Evolutionary conservation across 1,140 invertebrate species (phyloP), one percentile per base, ranked within the genome.

Genomic region (Batillaria attramentaria): DNA sequence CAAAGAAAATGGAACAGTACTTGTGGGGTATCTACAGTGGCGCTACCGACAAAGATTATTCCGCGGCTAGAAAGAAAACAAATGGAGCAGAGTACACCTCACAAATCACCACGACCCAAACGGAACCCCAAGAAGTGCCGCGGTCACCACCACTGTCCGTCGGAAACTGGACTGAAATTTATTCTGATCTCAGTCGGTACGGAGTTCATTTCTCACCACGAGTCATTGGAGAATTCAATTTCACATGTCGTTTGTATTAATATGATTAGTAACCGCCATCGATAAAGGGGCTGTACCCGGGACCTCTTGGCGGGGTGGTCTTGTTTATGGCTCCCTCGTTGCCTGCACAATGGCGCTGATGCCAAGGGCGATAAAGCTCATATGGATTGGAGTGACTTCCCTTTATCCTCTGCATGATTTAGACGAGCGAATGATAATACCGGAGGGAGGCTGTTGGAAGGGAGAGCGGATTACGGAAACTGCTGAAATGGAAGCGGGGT

Each of bases 291-390:
- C 24, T 1, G 6, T 39, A 13, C 39, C 41, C 41, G 2, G 37
- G 28, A 41, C 10, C 16, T 10, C 18, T 24, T 37, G 37, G 37
- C 41, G 37, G 68, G 37, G 37, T 24, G 24, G 24, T 28, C 41
- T 20, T 24, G 37, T 42, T 42, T 42, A 41, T 42, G 41, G 68
- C 39, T 41, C 68, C n/a, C 24, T n/a, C 37, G 37, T 18, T n/a
- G 37, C 41, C 39, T 20, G 24, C 31, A 70, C 39, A 1, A 70
- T 28, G 37, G 35, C 68, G 4, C 10, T 20, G 37, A 70, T 62
- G 57, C n/a, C 57, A 62, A 28, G 57, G 57, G 57, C 57, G 57
- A 62, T 62, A 62, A 62, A 62, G 57, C 57, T n/a, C 57, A n/a
- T n/a, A n/a, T n/a, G n/a, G 50, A 10, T 31, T 18, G 57, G n/a